These are phyloP conservation scores for Drusus annulatus DNA, from an alignment of 1,140 invertebrate genomes.

Conservation along the genomic window DNA sequence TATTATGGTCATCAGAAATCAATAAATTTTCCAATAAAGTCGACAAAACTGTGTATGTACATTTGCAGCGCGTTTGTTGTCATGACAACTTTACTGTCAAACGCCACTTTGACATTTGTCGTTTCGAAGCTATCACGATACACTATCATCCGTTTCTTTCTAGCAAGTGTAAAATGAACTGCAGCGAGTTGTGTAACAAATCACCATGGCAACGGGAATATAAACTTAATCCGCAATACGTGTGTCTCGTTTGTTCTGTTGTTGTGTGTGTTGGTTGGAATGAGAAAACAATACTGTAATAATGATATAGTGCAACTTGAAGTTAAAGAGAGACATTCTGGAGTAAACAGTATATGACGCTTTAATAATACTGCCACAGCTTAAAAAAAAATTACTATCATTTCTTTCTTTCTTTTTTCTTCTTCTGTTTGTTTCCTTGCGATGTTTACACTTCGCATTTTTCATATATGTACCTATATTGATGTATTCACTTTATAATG, in stretches of 20 bases:
- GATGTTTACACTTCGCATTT: no score
- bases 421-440: no score
- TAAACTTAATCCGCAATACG: slow-evolving; percentile 14
- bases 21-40: not conserved
- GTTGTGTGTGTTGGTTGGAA: no score
- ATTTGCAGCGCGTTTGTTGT: not conserved
- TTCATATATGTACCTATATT: no score
- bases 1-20: not conserved
- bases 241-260: not conserved
- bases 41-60: slow-evolving; percentile 4
- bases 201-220: slow-evolving; percentile 22
- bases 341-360: no score
- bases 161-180: not conserved
- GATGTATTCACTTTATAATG: no score
- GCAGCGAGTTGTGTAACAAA: not conserved
- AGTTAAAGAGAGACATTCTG: no score
- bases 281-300: no score
- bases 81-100: slow-evolving; percentile 25
- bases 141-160: not conserved
- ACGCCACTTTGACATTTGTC: not conserved
- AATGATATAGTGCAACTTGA: no score
- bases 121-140: not conserved
- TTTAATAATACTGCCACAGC: no score
- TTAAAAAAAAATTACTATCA: no score
- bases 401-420: no score